Base-by-base conservation (phyloP, 2,888 invertebrate genomes). In the Tholera decimalis region DNA sequence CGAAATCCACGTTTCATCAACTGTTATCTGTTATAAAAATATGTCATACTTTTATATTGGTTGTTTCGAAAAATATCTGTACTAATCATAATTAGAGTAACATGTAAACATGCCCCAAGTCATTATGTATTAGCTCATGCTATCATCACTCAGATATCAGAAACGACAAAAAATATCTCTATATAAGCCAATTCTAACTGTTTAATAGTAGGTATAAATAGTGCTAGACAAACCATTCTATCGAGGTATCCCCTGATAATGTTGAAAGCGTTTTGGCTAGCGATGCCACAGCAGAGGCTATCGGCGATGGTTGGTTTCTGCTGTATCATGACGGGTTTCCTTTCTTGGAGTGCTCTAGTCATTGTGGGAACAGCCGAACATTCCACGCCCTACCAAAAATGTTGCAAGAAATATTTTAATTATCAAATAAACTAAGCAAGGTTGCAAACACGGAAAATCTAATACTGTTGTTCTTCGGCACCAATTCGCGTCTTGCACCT, bases 301-400 rank as follows among this genome's bases (percentile, higher is more conserved):
- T 98, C 98, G 9, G 98, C 98, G 59, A 98, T 89, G 0, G 97
- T 97, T 7, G 97, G 96, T 55, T 96, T 90, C 24, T 96, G 94
- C 35, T 96, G 94, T 1, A 97, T 96, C 76, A 96, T 94, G 0
- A 97, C 94, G 1, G 98, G 98, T 60, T 96, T 97, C 97, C 69
- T 96, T 96, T 86, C 97, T 93, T 85, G 83, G 56, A 98, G 83
- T 0, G 98, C 98, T 13, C 96, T 82, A 3, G 87, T 94, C 92
- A 98, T 98, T 83, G 98, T 98, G 2, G 98, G 96, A 87, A 98
- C 98, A 71, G 97, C 96, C 82, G 98, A 97, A 4, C 98, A 97
- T 92, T 99, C 99, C 0, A 98, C 98, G 9, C 98, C 98, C 97
- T 97, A 83, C 6, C 33, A 53, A 51, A 49, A 26, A 39, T 30